Evolutionary conservation across 1,140 invertebrate genomes (phyloP), one percentile per base, ranked within the genome.

Genomic region (Wiebesia pumilae): DNA sequence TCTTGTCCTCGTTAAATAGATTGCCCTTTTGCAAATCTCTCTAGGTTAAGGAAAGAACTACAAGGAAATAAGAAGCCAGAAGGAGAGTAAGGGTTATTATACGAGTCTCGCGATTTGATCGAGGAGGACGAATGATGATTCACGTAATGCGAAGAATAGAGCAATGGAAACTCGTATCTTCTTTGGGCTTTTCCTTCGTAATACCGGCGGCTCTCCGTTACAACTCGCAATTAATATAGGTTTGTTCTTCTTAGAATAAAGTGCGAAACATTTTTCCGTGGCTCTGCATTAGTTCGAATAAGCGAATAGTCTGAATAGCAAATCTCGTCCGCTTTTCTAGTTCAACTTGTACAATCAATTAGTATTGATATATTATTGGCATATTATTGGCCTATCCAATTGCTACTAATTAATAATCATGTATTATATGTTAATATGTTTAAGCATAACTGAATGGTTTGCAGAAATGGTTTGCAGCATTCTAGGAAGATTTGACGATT

Each of bases 111-210:
- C 62, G 35, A 69, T 35, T 62, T 81, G 58, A 81, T 62, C 79
- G 47, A 54, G 54, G 77, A 33, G 43, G 30, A 54, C 30, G 47
- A 3, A 80, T 62, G 78, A 80, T 62, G 78, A 80, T 80, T 80
- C 78, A 80, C 40, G 69, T 62, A 38, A 69, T 30, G 35, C 9
- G 54, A 81, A 27, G 16, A 38, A 81, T 62, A 19, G 71, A 47
- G 62, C 24, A 33, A 21, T n/a, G 40, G 38, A 6, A 4, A n/a
- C 38, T 33, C 24, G 67, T 35, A 35, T 16, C 67, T 3, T 67
- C n/a, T n/a, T 35, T 4, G 69, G 1, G 69, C 19, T 71, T 71
- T 71, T 35, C 69, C 35, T 40, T 71, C 33, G n/a, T 24, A 40
- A n/a, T 43, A 38, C 71, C 38, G 30, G 12, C 14, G 47, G n/a